Base-by-base conservation (phyloP, 2,888 invertebrate genomes). In the Chrysolina oricalcia region DNA sequence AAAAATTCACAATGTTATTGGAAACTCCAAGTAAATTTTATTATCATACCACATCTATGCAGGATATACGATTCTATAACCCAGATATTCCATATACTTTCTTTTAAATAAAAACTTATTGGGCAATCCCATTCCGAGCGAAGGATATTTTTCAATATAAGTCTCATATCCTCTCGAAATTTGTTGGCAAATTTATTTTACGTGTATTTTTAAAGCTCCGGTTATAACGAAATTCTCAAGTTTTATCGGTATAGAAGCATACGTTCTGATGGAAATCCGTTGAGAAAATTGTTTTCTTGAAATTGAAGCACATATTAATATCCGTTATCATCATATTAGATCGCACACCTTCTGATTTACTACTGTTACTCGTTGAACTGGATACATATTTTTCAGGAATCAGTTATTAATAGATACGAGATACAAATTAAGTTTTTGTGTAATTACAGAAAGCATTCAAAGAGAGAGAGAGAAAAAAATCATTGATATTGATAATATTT, bases 31-130 rank as follows among this genome's bases (percentile, higher is more conserved):
- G 13, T n/a, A 59, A 15, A 23, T 72, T 69, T 75, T 64, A 75
- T 72, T 75, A 68, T 69, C 63, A 72, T 64, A 56, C 27, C 63
- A 27, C 53, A 53, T 68, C 66, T 72, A 72, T 78, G 66, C 74
- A 74, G 72, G 73, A 80, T 71, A 73, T 76, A 77, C 74, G 77
- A 77, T 77, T 75, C 70, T 72, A 72, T 79, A 80, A 78, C 77
- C 77, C 46, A 75, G 77, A 77, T 72, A 70, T 76, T 71, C 77
- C 48, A 21, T 64, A 67, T 53, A 72, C 75, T 77, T 76, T 65
- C 62, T 72, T 74, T 78, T 76, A 81, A 81, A 81, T 77, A 77
- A 75, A 80, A 80, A 77, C 78, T 78, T 81, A 81, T 81, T 77
- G 81, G 78, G 27, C 81, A 80, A 79, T 79, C 76, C 76, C 75